Evolutionary conservation across 2,797 vertebrate species (phyloP).

Genomic region (Parauchenoglanis ngamensis): DNA sequence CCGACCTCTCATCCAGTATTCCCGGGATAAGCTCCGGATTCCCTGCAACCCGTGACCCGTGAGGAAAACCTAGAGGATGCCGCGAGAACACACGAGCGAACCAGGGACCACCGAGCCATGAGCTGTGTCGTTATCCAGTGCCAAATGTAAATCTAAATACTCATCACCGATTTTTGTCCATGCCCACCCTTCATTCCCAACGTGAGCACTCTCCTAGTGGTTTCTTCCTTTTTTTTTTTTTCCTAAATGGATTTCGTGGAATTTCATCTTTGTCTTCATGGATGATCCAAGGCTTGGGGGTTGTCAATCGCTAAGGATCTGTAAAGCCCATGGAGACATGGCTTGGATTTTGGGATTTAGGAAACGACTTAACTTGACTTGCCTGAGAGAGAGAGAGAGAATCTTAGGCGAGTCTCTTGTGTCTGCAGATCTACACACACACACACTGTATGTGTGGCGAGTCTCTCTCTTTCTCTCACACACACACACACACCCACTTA

Average conservation of each 20-base stretch:
- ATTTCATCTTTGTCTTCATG: not conserved
- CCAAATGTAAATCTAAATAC: not conserved
- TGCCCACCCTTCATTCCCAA: not conserved
- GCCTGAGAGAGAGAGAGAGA: not conserved
- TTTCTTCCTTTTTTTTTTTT: not conserved
- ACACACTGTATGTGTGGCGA: not conserved
- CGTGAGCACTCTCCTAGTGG: not conserved
- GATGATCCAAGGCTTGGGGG: constrained; percentile 9
- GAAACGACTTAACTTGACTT: not conserved
- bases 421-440: not conserved
- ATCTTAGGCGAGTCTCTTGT: not conserved
- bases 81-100: not conserved
- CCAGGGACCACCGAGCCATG: not conserved
- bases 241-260: not conserved
- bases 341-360: constrained; percentile 9
- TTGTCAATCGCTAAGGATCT: not conserved
- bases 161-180: not conserved
- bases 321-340: not conserved
- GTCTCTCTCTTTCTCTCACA: not conserved
- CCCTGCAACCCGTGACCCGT: not conserved
- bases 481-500: not conserved
- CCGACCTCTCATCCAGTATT: not conserved
- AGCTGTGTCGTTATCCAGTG: not conserved
- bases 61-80: not conserved
- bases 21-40: not conserved